Evolutionary conservation across 2,888 invertebrate genomes (phyloP).

Genomic region (Chaetogeoica ovagalla): DNA sequence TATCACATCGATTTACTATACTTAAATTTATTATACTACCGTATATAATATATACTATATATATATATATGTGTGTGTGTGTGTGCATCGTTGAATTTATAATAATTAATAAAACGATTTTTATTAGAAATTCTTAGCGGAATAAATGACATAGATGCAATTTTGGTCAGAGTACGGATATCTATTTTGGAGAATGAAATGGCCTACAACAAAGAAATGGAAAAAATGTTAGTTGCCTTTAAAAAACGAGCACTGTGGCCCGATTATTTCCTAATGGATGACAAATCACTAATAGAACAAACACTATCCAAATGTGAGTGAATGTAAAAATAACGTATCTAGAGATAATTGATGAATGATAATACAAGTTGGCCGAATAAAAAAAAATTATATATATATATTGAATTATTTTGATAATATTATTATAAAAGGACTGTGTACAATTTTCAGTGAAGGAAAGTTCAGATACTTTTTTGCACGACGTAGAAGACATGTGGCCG

Average conservation of each 20-base stretch:
- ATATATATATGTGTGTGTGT: too few relatives aligned
- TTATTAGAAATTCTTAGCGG: slow-evolving; percentile 22
- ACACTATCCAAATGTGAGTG: slow-evolving; percentile 38
- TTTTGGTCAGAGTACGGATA: slow-evolving; percentile 37
- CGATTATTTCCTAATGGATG: slow-evolving; percentile 53
- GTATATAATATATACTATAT: too few relatives aligned
- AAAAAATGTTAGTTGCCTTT: slow-evolving; percentile 50
- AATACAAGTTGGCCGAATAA: too few relatives aligned
- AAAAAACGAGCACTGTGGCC: slow-evolving; percentile 54
- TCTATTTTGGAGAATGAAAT: slow-evolving; percentile 53
- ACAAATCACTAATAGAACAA: slow-evolving; percentile 54
- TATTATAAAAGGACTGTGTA: neutral
- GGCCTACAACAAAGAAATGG: slow-evolving; percentile 54
- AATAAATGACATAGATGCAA: slow-evolving; percentile 30
- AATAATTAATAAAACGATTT: neutral
- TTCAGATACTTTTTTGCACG: slow-evolving; percentile 45
- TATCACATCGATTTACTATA: too few relatives aligned
- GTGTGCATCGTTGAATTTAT: neutral
- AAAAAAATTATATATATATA: too few relatives aligned
- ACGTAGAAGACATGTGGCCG: slow-evolving; percentile 48
- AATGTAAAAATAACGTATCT: neutral
- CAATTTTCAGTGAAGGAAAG: slow-evolving; percentile 41
- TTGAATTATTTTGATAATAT: too few relatives aligned
- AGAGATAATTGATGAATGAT: too few relatives aligned
- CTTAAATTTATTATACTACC: too few relatives aligned